Evolutionary conservation across 1,140 invertebrate genomes (phyloP).

Genomic region (Hylaeus volcanicus): DNA sequence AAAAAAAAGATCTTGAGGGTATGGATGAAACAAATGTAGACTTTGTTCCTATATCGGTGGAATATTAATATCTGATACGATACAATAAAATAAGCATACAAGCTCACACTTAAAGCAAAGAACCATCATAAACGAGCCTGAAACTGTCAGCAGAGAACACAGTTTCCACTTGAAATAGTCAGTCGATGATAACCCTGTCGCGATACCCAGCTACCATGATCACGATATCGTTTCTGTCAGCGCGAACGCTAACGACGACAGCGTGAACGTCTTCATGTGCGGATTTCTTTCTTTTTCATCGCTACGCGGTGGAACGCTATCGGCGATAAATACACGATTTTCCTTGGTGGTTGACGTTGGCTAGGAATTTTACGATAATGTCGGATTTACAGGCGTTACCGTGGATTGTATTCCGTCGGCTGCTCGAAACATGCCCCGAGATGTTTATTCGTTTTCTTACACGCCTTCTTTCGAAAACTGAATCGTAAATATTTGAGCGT

Average conservation of each 20-base stretch:
- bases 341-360: slow-evolving; percentile 34
- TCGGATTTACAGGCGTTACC: slow-evolving; percentile 23
- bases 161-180: no score
- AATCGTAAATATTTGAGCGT: slow-evolving; percentile 2
- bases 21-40: no score
- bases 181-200: no score
- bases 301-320: slow-evolving; percentile 34
- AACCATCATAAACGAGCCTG: no score
- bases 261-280: slow-evolving; percentile 3
- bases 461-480: neutral
- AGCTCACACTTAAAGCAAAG: no score
- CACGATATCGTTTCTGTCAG: slow-evolving; percentile 25
- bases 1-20: neutral
- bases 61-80: no score
- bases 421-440: neutral
- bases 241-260: slow-evolving; percentile 10
- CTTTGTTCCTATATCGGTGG: no score
- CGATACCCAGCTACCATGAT: neutral
- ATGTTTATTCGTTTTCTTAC: neutral
- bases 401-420: neutral
- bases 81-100: no score
- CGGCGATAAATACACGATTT: slow-evolving; percentile 40
- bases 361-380: slow-evolving; percentile 32
- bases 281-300: neutral
- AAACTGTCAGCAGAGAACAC: no score